Base-by-base conservation (phyloP, 2,797 vertebrate genomes). In the Siniperca scherzeri region DNA sequence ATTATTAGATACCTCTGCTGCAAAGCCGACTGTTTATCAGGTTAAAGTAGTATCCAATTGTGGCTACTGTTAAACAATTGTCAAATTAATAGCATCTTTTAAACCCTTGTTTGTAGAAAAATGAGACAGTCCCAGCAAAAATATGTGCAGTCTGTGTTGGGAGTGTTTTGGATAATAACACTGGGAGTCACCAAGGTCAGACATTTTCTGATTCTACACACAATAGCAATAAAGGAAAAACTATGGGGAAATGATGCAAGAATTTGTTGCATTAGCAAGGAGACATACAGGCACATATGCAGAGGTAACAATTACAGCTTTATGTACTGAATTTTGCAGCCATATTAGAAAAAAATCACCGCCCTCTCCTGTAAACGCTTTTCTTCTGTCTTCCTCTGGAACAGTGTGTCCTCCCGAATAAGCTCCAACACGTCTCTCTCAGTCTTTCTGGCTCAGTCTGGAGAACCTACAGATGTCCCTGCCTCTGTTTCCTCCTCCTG, bases 401-500 rank as follows among this genome's bases (percentile, higher is more conserved):
- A 77, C 82, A 64, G 36, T 36, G 19, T 62, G 70, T 67, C 68
- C 65, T 79, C 22, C 62, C 30, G 60, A 78, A 80, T 60, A 80
- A 76, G 78, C 77, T 81, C 64, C 74, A 87, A 78, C 70, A 87
- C 78, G 50, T 56, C 68, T 83, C 74, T 27, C 60, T 81, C 85
- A 80, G 77, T 80, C 22, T 81, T 71, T 61, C 76, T 77, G 65
- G 78, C 79, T 88, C 64, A 61, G 1, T 70, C 10, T 66, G 65
- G 69, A 66, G 40, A 86, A 77, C 70, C 78, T 84, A 80, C 85
- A 83, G 74, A 87, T 82, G 87, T 90, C 85, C 74, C 74, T 82
- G 84, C 77, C 81, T 85, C 75, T 73, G 74, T 87, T 88, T 90
- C 87, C 85, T 87, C 78, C 86, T 88, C 64, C 88, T 86, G 82